These are phyloP conservation scores for Paramuricea clavata DNA, from an alignment of 92 coral and sea anemone species.

Conservation along the genomic window DNA sequence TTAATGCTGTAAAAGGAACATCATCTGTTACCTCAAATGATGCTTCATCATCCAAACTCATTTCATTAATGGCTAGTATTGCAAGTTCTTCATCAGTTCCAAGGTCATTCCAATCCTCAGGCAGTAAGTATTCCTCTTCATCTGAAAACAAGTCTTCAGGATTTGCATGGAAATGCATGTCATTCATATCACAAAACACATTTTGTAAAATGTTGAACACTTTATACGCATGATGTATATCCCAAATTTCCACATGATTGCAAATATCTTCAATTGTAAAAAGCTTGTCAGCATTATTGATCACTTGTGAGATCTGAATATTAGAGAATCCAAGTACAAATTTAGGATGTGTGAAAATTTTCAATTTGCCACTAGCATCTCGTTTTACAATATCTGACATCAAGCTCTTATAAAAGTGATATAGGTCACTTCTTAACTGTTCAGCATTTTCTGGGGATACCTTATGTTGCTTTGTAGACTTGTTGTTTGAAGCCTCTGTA, in stretches of 20 bases:
- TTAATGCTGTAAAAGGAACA: constrained; percentile 15
- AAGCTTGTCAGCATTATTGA: constrained; percentile 8
- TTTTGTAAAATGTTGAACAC: constrained; percentile 24
- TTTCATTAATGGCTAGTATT: constrained; percentile 15
- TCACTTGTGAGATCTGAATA: constrained; percentile 33
- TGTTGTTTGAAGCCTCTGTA: background rate
- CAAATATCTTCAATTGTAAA: constrained; percentile 37
- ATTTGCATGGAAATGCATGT: background rate
- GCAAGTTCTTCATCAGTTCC: constrained; percentile 38
- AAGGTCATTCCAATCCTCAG: constrained; percentile 36
- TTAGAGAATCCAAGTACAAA: constrained; percentile 44
- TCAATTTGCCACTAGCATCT: constrained; percentile 29
- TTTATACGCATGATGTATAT: constrained; percentile 31
- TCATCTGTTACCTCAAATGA: background rate
- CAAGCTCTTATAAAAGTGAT: constrained; percentile 30
- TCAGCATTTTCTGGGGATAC: constrained; percentile 32
- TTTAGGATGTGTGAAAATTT: background rate
- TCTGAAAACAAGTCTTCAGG: constrained; percentile 52
- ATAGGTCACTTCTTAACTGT: constrained; percentile 24
- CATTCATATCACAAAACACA: constrained; percentile 30
- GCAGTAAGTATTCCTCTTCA: constrained; percentile 45
- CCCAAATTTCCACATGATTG: constrained; percentile 48
- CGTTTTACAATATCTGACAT: constrained; percentile 39
- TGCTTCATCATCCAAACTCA: background rate
- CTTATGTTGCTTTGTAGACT: background rate